Percentiles rank a stretch among this genome's conserved stretches.
Evolutionary conservation across 2,113 vertebrate genomes (phyloP).

Genomic region (Talpa occidentalis): DNA sequence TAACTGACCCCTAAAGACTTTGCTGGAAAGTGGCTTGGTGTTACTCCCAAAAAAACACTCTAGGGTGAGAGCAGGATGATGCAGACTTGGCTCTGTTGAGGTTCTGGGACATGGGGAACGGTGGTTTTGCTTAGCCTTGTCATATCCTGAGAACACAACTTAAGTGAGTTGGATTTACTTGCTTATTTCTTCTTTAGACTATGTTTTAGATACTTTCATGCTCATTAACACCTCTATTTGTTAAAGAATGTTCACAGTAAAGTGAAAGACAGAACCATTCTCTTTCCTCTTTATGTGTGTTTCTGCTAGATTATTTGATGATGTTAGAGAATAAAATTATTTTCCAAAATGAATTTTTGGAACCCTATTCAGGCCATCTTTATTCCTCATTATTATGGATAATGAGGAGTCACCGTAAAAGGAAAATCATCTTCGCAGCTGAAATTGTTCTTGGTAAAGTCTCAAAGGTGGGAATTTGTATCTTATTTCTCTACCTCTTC

Average conservation of each 20-base stretch:
- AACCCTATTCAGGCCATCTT: slow-evolving; percentile 55
- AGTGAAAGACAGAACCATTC: not conserved
- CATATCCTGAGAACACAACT: slow-evolving; percentile 31
- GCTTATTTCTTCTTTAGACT: slow-evolving; percentile 38
- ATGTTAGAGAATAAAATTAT: slow-evolving; percentile 33
- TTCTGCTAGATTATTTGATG: slow-evolving; percentile 59
- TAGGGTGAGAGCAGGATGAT: slow-evolving; percentile 64
- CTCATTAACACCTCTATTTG: slow-evolving; percentile 61
- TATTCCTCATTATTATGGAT: slow-evolving; percentile 63
- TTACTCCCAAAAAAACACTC: slow-evolving; percentile 75
- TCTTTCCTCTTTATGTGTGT: slow-evolving; percentile 8
- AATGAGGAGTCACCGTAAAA: slow-evolving; percentile 49
- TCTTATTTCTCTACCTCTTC: not conserved
- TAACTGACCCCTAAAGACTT: slow-evolving; percentile 76
- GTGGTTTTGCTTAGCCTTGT: slow-evolving; percentile 46
- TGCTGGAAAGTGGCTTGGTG: slow-evolving; percentile 79
- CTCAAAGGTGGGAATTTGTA: slow-evolving; percentile 54
- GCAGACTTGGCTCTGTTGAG: slow-evolving; percentile 54
- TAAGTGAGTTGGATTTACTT: slow-evolving; percentile 36
- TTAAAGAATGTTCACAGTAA: slow-evolving; percentile 2
- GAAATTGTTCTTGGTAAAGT: slow-evolving; percentile 51
- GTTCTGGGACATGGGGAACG: slow-evolving; percentile 48
- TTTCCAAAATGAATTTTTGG: slow-evolving; percentile 59
- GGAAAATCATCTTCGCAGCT: slow-evolving; percentile 53
- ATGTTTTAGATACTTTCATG: slow-evolving; percentile 2